Percentiles rank a stretch among this genome's conserved stretches.
Evolutionary conservation across 2,797 vertebrate genomes (phyloP).

Genomic region (Crocidura indochinensis): DNA sequence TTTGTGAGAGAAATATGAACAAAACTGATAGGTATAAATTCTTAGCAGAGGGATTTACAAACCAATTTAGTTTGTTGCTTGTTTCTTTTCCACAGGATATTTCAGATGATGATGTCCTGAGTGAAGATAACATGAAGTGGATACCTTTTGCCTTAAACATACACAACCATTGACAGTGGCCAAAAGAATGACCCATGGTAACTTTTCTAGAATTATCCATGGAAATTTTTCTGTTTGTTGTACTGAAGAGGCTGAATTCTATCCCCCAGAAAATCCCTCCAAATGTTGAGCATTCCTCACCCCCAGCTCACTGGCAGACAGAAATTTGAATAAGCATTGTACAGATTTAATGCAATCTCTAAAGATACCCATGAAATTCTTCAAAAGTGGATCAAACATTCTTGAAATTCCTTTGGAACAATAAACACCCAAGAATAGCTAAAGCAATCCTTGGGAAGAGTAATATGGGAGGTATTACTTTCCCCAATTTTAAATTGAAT

Average conservation of each 20-base stretch:
- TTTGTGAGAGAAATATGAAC: background rate
- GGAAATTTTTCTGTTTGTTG: background rate
- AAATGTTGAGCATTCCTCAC: accelerated
- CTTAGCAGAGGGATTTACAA: background rate
- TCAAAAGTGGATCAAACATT: too few species aligned
- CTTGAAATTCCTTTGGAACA: too few species aligned
- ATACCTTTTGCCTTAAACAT: background rate
- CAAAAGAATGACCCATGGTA: background rate
- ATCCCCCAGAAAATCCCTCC: accelerated
- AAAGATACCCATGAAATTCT: too few species aligned
- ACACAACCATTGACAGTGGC: background rate
- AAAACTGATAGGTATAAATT: background rate
- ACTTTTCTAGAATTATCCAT: background rate
- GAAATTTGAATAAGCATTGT: background rate
- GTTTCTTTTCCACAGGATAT: background rate
- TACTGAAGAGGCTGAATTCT: background rate
- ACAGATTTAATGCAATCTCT: too few species aligned
- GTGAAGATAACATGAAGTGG: background rate
- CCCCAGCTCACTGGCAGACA: background rate
- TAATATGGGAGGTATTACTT: too few species aligned
- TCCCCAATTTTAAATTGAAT: too few species aligned
- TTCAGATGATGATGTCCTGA: background rate
- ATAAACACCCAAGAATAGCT: too few species aligned
- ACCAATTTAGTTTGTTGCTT: background rate
- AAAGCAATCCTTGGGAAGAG: too few species aligned